A percentile compares a stretch with the other conserved stretches of the same genome.
Evolutionary conservation across 1,140 invertebrate species (phyloP).

Genomic region (Diplogasteroides magnus): DNA sequence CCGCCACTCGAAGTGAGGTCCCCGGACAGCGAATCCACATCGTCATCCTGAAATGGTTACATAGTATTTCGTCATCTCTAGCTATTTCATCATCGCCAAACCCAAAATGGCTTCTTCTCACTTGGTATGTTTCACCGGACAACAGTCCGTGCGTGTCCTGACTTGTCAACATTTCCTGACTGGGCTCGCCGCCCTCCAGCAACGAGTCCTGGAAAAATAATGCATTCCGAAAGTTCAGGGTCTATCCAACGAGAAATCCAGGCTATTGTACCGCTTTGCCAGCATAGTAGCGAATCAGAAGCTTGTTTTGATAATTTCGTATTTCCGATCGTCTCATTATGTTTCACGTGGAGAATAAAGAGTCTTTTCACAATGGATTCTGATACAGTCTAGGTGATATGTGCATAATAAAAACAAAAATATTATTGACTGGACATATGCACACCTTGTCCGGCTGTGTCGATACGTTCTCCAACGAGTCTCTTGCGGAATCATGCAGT

Average conservation of each 20-base stretch:
- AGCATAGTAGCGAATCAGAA: too few relatives aligned
- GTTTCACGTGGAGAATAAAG: conserved; percentile 16
- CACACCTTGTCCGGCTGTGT: not conserved
- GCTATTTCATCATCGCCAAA: conserved; percentile 23
- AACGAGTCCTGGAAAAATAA: conserved; percentile 32
- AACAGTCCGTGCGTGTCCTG: conserved; percentile 35
- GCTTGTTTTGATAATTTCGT: too few relatives aligned
- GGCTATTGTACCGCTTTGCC: conserved; percentile 24
- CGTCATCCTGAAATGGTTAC: conserved; percentile 34
- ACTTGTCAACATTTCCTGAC: conserved; percentile 35
- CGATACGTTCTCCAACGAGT: not conserved
- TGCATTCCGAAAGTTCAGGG: conserved; percentile 2
- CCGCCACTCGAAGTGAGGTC: conserved; percentile 29
- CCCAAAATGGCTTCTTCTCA: conserved; percentile 37
- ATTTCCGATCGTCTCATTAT: too few relatives aligned
- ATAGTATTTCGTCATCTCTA: not conserved
- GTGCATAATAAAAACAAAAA: too few relatives aligned
- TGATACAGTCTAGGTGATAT: not conserved
- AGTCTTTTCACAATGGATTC: conserved; percentile 27
- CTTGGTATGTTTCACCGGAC: conserved; percentile 34
- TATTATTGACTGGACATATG: too few relatives aligned
- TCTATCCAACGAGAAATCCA: conserved; percentile 27
- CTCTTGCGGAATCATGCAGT: conserved; percentile 28
- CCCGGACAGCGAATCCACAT: conserved; percentile 42
- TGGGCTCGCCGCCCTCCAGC: conserved; percentile 38